phyloP scores from a whole-genome alignment of 2,888 invertebrate genomes.

The Drosophila ustulata region DNA sequence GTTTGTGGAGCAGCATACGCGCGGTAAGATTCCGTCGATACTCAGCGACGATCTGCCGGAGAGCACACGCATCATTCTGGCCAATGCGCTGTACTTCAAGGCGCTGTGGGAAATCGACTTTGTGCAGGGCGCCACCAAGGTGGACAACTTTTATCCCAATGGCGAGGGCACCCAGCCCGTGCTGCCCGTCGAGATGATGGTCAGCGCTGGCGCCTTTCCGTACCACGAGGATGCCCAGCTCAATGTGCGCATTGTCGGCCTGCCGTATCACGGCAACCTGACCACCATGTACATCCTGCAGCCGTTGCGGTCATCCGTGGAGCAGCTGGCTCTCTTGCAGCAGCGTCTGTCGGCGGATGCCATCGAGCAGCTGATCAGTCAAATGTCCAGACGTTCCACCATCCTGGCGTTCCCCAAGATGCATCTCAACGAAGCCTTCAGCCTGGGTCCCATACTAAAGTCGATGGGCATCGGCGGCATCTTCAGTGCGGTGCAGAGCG shows the following conservation, averaged over 20 bases:
- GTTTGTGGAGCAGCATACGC: constrained; percentile 87
- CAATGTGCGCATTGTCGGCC: constrained; percentile 87
- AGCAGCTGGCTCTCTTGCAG: constrained; percentile 85
- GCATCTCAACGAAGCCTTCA: constrained; percentile 85
- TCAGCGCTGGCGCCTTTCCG: constrained; percentile 87
- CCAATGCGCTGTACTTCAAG: constrained; percentile 88
- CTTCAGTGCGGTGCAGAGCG: constrained; percentile 87
- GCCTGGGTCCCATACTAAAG: constrained; percentile 84
- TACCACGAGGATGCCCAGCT: constrained; percentile 84
- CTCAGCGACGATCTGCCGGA: constrained; percentile 85
- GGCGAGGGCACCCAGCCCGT: constrained; percentile 82
- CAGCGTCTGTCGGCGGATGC: constrained; percentile 84
- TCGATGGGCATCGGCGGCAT: constrained; percentile 88
- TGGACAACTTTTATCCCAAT: constrained; percentile 86
- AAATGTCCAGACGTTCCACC: constrained; percentile 83
- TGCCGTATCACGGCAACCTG: constrained; percentile 89
- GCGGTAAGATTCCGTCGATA: constrained; percentile 87
- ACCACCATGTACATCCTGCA: constrained; percentile 89
- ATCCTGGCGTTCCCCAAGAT: constrained; percentile 90
- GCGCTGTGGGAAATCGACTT: constrained; percentile 88
- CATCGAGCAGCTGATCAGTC: constrained; percentile 83
- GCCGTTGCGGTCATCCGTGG: constrained; percentile 86
- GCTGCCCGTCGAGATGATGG: constrained; percentile 87
- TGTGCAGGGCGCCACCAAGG: constrained; percentile 85
- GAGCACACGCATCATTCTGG: constrained; percentile 87